phyloP scores from a whole-genome alignment of 2,888 invertebrate genomes.

The Drosophila macrothrix region DNA sequence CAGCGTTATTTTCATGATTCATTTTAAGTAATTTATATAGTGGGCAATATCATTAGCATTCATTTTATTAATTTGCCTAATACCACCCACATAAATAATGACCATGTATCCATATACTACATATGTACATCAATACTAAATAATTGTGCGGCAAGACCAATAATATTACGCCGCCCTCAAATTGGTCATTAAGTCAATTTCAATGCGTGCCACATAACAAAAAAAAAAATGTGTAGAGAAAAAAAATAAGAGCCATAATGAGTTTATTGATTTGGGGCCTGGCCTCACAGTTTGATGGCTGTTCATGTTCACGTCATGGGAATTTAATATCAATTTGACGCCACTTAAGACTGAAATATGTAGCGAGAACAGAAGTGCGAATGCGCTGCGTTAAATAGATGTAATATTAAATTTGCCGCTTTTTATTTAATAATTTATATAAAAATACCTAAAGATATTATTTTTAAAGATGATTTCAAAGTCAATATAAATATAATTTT shows the following conservation, averaged over 20 bases:
- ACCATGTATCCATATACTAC: not conserved
- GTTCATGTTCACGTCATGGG: constrained; percentile 49
- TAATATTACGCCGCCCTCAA: constrained; percentile 47
- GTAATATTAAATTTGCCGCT: not conserved
- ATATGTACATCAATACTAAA: constrained; percentile 19
- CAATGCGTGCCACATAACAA: constrained; percentile 43
- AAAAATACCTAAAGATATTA: not conserved
- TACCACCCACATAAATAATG: constrained; percentile 10
- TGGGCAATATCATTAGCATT: constrained; percentile 47
- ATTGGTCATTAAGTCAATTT: constrained; percentile 64
- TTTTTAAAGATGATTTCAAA: not conserved
- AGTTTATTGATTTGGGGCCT: constrained; percentile 61
- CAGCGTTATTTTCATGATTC: constrained; percentile 6
- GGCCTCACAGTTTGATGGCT: constrained; percentile 40
- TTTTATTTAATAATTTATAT: not conserved
- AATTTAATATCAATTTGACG: constrained; percentile 70
- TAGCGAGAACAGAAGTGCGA: constrained; percentile 5
- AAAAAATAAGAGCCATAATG: constrained; percentile 44
- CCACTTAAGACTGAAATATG: constrained; percentile 49
- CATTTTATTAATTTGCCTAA: constrained; percentile 51
- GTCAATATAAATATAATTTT: not conserved
- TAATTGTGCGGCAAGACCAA: constrained; percentile 40
- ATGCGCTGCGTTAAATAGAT: not conserved
- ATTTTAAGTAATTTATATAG: constrained; percentile 30
- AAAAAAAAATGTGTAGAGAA: constrained; percentile 11